Evolutionary conservation across 2,113 vertebrate genomes (phyloP).

Genomic region (Corapipo altera): DNA sequence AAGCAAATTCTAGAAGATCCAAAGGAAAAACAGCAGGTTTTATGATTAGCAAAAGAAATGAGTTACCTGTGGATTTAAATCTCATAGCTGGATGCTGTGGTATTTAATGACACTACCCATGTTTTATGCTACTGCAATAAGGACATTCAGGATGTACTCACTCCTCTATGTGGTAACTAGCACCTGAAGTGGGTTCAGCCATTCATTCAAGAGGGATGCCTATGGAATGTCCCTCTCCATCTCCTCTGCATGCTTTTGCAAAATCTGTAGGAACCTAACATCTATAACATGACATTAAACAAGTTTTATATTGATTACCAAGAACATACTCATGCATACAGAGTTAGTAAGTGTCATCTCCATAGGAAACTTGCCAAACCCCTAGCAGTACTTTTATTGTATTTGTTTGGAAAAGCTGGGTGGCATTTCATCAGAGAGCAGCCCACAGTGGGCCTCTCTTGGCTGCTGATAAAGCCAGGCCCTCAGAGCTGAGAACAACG

Average conservation of each 20-base stretch:
- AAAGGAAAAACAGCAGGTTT: background rate
- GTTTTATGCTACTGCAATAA: background rate
- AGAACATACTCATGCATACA: background rate
- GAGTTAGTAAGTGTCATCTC: background rate
- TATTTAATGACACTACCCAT: background rate
- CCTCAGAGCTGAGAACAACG: background rate
- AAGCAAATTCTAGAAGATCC: background rate
- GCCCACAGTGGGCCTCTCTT: background rate
- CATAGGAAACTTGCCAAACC: background rate
- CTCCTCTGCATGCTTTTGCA: background rate
- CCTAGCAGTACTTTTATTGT: background rate
- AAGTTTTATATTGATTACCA: background rate
- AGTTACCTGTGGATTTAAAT: background rate
- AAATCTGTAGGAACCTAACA: background rate
- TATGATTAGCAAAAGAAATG: background rate
- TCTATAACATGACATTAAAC: background rate
- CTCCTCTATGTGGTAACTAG: fast-evolving
- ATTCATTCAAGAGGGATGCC: background rate
- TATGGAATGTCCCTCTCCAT: background rate
- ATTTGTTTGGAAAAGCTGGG: background rate
- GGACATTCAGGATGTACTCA: background rate
- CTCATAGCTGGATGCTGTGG: background rate
- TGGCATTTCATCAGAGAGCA: background rate
- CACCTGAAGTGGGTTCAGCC: background rate
- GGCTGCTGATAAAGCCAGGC: background rate